Percentiles rank a stretch among this genome's conserved stretches.
Conservation (phyloP, 2,888 invertebrate genomes). For the Pristionchus japonicus region DNA sequence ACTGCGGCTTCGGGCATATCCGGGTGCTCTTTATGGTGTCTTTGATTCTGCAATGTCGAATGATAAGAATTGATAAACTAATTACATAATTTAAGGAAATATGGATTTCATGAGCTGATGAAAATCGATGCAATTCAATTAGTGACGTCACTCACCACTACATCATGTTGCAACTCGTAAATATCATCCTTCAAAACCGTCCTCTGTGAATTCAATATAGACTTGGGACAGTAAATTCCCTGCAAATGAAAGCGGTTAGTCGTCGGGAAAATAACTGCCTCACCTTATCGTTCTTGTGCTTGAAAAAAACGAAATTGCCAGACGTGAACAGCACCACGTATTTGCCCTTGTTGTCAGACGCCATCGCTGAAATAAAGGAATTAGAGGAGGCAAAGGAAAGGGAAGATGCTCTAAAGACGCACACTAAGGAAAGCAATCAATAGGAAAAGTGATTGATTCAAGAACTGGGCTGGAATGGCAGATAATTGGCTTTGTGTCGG, state of each 20-base stretch:
- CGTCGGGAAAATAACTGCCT: too few relatives aligned
- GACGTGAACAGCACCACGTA: constrained; percentile 20
- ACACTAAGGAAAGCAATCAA: too few relatives aligned
- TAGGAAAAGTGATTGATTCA: background rate
- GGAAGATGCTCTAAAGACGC: too few relatives aligned
- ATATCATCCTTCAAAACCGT: constrained; percentile 30
- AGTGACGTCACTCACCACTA: constrained; percentile 1
- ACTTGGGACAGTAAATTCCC: constrained; percentile 30
- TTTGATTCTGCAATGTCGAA: background rate
- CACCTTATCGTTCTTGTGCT: constrained; percentile 35
- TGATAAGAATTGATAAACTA: background rate
- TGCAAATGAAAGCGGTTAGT: background rate
- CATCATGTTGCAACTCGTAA: background rate
- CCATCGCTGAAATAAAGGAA: constrained; percentile 21
- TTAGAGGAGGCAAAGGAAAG: background rate
- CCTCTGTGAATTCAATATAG: constrained; percentile 6
- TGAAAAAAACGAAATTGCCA: constrained; percentile 32
- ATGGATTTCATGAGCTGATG: background rate
- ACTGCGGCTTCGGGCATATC: constrained; percentile 30
- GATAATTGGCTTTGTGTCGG: constrained; percentile 40
- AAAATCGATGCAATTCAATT: too few relatives aligned
- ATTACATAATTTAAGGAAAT: background rate
- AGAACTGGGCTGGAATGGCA: background rate
- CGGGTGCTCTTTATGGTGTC: background rate
- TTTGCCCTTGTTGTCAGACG: constrained; percentile 12